Conservation (phyloP, 2,797 vertebrate genomes). For the Presbytis comata region DNA sequence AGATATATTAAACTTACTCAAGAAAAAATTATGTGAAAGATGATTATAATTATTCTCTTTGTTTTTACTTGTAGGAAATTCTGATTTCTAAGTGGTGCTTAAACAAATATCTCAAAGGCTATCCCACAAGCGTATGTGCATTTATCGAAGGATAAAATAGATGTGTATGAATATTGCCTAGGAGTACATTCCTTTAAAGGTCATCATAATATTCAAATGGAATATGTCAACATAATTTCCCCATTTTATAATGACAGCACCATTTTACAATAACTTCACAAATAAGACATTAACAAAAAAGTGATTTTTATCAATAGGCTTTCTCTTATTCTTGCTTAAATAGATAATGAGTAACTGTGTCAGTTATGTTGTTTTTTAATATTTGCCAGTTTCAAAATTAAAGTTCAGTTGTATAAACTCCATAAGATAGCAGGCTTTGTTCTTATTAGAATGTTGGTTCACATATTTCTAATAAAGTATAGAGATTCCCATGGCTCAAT, state of each 20-base stretch:
- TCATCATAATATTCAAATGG: not conserved
- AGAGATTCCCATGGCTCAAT: not conserved
- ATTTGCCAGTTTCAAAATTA: not conserved
- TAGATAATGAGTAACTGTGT: not conserved
- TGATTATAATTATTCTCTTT: not conserved
- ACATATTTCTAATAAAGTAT: not conserved
- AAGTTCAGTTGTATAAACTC: not conserved
- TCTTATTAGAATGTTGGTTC: not conserved
- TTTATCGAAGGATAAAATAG: not conserved
- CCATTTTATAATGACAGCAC: not conserved
- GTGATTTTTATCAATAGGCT: not conserved
- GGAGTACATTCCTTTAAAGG: not conserved
- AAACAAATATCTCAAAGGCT: not conserved
- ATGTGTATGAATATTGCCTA: not conserved
- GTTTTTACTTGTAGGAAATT: not conserved
- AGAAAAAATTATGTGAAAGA: not conserved
- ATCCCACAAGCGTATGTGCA: not conserved
- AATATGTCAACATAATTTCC: not conserved
- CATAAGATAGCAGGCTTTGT: not conserved
- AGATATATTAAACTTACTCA: not conserved
- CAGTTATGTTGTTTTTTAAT: not conserved
- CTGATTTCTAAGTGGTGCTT: not conserved
- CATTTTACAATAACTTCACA: not conserved
- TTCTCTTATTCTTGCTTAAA: not conserved
- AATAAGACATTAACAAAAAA: not conserved